These are phyloP conservation scores for Garra rufa DNA, from an alignment of 2,113 vertebrate species.

Conservation along the genomic window DNA sequence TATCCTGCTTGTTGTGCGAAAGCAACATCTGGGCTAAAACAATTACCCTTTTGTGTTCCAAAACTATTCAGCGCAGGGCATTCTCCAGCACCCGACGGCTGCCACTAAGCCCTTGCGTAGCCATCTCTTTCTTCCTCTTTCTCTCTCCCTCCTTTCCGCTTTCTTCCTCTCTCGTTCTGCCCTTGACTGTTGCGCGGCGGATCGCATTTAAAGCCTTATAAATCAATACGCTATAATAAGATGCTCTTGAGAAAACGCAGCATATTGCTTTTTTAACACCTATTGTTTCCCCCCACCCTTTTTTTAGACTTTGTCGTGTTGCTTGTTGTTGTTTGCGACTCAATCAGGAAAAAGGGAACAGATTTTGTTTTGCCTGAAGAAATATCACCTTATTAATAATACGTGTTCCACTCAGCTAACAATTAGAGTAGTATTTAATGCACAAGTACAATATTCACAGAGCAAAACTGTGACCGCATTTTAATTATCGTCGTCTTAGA, in stretches of 20 bases:
- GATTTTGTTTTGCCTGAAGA: slow-evolving; percentile 66
- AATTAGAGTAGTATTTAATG: slow-evolving; percentile 60
- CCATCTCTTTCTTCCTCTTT: slow-evolving; percentile 62
- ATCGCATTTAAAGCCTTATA: slow-evolving; percentile 82
- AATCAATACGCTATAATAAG: slow-evolving; percentile 83
- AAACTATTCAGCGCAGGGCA: slow-evolving; percentile 85
- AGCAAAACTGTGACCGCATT: slow-evolving; percentile 55
- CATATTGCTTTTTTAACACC: slow-evolving; percentile 81
- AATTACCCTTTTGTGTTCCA: slow-evolving; percentile 99
- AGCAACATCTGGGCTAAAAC: slow-evolving; percentile 99
- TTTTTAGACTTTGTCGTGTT: slow-evolving; percentile 53
- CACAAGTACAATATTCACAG: slow-evolving; percentile 55
- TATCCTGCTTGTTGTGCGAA: slow-evolving; percentile 99
- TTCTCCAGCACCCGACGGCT: slow-evolving; percentile 81
- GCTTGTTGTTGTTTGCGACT: slow-evolving; percentile 62
- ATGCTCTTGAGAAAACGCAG: slow-evolving; percentile 76
- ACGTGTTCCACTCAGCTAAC: slow-evolving; percentile 62
- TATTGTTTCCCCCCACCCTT: slow-evolving; percentile 61
- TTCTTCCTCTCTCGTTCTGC: slow-evolving; percentile 77
- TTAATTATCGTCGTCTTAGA: slow-evolving; percentile 65
- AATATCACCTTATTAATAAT: slow-evolving; percentile 69
- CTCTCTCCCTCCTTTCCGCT: slow-evolving; percentile 58
- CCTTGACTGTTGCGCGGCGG: slow-evolving; percentile 90
- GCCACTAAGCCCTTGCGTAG: slow-evolving; percentile 61
- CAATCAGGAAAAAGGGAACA: slow-evolving; percentile 60